Evolutionary conservation across 2,113 vertebrate species (phyloP).

Genomic region (Clupea harengus): DNA sequence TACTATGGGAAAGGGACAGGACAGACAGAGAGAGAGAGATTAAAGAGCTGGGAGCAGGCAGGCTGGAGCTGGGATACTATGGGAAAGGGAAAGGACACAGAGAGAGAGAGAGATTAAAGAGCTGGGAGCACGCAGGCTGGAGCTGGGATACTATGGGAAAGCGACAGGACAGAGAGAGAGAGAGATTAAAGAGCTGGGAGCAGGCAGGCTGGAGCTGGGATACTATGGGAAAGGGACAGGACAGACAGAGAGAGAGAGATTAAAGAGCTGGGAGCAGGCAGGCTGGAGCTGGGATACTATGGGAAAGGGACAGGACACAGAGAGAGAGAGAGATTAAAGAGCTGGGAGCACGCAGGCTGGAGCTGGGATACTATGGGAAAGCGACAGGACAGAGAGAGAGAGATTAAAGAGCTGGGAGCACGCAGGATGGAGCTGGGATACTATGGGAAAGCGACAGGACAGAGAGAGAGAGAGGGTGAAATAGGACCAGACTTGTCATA

Average conservation of each 20-base stretch:
- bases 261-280: slow-evolving; percentile 90
- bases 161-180: slow-evolving; percentile 27
- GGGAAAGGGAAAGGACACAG: slow-evolving; percentile 38
- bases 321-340: slow-evolving; percentile 85
- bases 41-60: slow-evolving; percentile 90
- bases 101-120: slow-evolving; percentile 85
- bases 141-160: slow-evolving; percentile 77
- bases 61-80: slow-evolving; percentile 79
- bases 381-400: slow-evolving; percentile 51
- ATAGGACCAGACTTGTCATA: neutral
- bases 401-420: slow-evolving; percentile 94
- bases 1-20: slow-evolving; percentile 69
- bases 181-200: slow-evolving; percentile 92
- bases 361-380: slow-evolving; percentile 77
- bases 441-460: slow-evolving; percentile 61
- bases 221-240: slow-evolving; percentile 69
- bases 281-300: slow-evolving; percentile 79
- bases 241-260: slow-evolving; percentile 72
- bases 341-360: slow-evolving; percentile 82
- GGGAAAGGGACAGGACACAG: slow-evolving; percentile 39
- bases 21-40: slow-evolving; percentile 72
- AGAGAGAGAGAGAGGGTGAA: slow-evolving; percentile 43
- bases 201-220: slow-evolving; percentile 77
- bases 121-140: slow-evolving; percentile 82
- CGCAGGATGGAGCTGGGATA: slow-evolving; percentile 75